Conservation (phyloP, 2,113 vertebrate genomes). For the Eidolon helvum region DNA sequence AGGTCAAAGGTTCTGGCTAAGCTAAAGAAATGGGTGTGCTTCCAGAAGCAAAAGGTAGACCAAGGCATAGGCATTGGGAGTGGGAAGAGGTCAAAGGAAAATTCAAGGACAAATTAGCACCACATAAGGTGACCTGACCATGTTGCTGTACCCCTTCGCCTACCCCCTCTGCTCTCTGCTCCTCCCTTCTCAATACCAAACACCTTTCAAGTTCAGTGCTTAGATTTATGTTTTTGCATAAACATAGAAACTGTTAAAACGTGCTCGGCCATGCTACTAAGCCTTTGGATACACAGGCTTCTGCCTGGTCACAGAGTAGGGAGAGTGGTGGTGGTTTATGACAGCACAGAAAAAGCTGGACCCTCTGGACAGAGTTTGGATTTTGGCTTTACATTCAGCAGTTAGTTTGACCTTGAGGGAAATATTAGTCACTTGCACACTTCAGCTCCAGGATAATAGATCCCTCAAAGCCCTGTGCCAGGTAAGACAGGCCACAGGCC, state of each 20-base stretch:
- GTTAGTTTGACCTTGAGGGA: not conserved
- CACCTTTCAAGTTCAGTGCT: not conserved
- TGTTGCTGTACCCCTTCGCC: rapidly evolving
- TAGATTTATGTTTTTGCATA: not conserved
- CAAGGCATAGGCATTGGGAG: not conserved
- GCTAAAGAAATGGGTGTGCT: not conserved
- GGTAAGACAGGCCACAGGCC: too few relatives aligned
- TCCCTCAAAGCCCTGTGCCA: not conserved
- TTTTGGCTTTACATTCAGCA: not conserved
- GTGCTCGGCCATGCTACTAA: not conserved
- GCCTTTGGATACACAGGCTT: not conserved
- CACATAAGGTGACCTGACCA: too few relatives aligned
- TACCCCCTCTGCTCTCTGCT: not conserved
- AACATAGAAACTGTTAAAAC: not conserved
- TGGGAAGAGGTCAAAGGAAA: not conserved
- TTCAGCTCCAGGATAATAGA: not conserved
- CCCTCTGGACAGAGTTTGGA: not conserved
- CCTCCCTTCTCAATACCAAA: not conserved
- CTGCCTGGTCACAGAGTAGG: not conserved
- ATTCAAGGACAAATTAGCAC: not conserved
- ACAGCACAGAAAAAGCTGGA: not conserved
- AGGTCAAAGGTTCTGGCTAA: not conserved
- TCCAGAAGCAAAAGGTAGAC: not conserved
- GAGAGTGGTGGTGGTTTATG: not conserved
- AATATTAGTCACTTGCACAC: not conserved